Evolutionary conservation across 2,113 vertebrate genomes (phyloP), one percentile per base, ranked within the genome.

Genomic region (Cebus imitator): DNA sequence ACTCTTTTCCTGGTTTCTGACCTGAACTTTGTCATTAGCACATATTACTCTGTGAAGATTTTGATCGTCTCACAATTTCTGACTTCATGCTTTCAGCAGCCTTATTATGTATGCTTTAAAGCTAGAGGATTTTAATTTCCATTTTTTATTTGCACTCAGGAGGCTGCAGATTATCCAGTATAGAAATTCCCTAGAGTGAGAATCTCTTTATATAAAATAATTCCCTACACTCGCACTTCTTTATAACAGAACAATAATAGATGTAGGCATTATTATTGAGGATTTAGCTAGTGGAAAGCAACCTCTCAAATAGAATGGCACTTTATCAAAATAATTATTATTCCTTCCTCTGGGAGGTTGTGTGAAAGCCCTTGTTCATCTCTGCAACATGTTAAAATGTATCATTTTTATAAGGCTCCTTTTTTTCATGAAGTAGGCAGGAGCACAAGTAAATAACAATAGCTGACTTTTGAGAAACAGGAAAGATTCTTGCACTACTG

Each of bases 241-340:
- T 88, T 86, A 40, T 73, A 45, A 66, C 45, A 94, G 52, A 91
- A 95, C 58, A 88, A 43, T 73, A 80, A 78, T 0, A 92, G 55
- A 87, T 37, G 58, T 20, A 2, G 43, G 37, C 43, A 84, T 86
- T 72, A 86, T 82, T 82, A 52, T 1, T 90, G 68, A 94, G 83
- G 27, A 57, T 48, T 95, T 80, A 83, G 75, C n/a, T 64, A 45
- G 23, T 80, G 57, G 87, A 80, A 92, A 75, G 61, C 37, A 86
- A 87, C 43, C 25, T 95, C 70, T 89, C 86, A 92, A 90, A 75
- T 37, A 1, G 6, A 23, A 43, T 37, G 89, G 25, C 70, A 87
- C n/a, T 98, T 91, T 90, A 81, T 84, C 86, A 95, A 95, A 73
- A 37, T 75, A 85, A 58, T 91, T 45, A 94, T 85, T 96, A 78